These are phyloP conservation scores for Drosophila mettleri DNA, from an alignment of 2,888 invertebrate species.

Conservation along the genomic window DNA sequence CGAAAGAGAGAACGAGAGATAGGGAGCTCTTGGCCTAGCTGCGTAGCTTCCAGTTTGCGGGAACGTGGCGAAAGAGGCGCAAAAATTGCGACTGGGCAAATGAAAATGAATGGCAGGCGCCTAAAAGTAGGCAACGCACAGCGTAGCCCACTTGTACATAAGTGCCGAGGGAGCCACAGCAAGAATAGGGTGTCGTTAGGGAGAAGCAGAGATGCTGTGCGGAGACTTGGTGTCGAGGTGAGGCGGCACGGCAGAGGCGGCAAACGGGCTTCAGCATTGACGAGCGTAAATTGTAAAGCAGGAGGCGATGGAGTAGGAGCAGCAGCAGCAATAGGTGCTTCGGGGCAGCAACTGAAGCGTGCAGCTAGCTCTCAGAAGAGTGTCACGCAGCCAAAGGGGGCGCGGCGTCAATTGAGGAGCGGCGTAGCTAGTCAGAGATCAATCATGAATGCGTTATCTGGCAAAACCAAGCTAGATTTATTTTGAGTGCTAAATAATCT, in stretches of 20 bases:
- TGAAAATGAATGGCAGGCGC: conserved; percentile 74
- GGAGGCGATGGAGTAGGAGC: conserved; percentile 13
- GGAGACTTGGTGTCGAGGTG: conserved; percentile 5
- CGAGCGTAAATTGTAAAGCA: conserved; percentile 11
- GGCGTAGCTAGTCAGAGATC: conserved; percentile 43
- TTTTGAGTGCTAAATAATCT: conserved; percentile 56
- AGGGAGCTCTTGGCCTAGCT: not conserved
- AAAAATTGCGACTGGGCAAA: conserved; percentile 58
- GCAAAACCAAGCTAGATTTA: conserved; percentile 42
- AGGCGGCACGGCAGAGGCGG: conserved; percentile 6
- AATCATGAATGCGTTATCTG: conserved; percentile 42
- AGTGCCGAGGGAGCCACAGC: conserved; percentile 29
- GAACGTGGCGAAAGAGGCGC: conserved; percentile 52
- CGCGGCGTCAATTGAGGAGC: not conserved
- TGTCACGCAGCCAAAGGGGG: not conserved
- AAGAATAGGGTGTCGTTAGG: not conserved
- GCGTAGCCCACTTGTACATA: conserved; percentile 60
- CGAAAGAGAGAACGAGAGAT: not conserved
- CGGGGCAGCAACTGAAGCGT: conserved; percentile 1
- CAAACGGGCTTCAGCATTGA: conserved; percentile 36
- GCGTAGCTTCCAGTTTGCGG: conserved; percentile 7
- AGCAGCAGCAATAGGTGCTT: not conserved
- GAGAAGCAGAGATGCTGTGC: not conserved
- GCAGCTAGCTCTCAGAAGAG: conserved; percentile 32
- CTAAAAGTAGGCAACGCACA: conserved; percentile 71